Evolutionary conservation across 1,140 invertebrate genomes (phyloP).

Genomic region (Leucophenga varia): DNA sequence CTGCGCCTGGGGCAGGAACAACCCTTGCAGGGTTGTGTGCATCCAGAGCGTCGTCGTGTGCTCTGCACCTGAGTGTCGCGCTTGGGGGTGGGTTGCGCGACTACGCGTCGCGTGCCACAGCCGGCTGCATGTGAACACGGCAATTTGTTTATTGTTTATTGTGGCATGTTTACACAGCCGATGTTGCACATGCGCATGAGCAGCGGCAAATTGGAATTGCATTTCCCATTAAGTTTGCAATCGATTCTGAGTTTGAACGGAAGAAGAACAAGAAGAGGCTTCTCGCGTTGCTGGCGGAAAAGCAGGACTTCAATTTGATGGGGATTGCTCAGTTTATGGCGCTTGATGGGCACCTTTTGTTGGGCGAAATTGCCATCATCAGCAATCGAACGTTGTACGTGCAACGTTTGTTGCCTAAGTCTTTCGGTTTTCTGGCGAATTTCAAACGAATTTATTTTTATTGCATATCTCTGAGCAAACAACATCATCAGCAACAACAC

Average conservation of each 20-base stretch:
- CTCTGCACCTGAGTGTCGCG: background rate
- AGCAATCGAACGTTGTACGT: conserved; percentile 7
- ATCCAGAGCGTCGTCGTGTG: conserved; percentile 9
- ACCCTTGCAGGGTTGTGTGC: no score
- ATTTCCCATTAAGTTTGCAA: no score
- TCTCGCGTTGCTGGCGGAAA: no score
- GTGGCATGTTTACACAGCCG: conserved; percentile 25
- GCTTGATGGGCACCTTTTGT: conserved; percentile 20
- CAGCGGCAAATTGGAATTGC: no score
- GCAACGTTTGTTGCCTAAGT: conserved; percentile 46
- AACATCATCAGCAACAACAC: conserved; percentile 22
- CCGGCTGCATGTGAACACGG: conserved; percentile 27
- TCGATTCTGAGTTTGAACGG: no score
- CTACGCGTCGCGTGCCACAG: background rate
- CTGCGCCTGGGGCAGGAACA: conserved; percentile 13
- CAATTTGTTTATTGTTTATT: conserved; percentile 43
- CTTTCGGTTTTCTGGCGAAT: conserved; percentile 29
- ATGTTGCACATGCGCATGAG: no score
- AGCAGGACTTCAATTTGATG: conserved; percentile 13
- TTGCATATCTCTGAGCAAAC: conserved; percentile 29
- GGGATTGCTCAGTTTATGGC: conserved; percentile 22
- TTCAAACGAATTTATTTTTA: conserved; percentile 28
- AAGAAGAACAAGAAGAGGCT: no score
- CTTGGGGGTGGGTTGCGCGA: background rate
- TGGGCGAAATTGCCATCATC: conserved; percentile 33